A percentile compares a stretch with the other conserved stretches of the same genome.
Evolutionary conservation across 2,797 vertebrate species (phyloP).

Genomic region (Hoplostethus mediterraneus): DNA sequence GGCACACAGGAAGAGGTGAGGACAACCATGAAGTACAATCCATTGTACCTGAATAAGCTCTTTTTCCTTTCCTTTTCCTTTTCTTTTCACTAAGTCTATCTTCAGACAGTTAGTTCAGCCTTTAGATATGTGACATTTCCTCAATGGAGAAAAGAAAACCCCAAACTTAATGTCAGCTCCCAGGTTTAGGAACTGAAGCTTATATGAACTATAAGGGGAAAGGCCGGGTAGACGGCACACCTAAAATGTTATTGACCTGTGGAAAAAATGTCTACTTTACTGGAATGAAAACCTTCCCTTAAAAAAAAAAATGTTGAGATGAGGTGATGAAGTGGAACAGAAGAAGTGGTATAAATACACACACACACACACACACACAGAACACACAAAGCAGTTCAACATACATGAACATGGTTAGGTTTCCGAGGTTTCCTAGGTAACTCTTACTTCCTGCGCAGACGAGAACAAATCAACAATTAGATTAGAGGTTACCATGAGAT

Average conservation of each 20-base stretch:
- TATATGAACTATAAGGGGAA: background rate
- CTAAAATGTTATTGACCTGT: conserved; percentile 16
- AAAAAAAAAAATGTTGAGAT: conserved; percentile 7
- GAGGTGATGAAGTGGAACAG: too few relatives aligned
- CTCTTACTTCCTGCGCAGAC: too few relatives aligned
- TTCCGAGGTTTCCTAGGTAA: too few relatives aligned
- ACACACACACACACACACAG: too few relatives aligned
- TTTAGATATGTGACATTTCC: conserved; percentile 32
- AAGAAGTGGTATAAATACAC: too few relatives aligned
- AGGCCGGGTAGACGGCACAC: conserved; percentile 11
- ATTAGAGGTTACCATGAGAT: too few relatives aligned
- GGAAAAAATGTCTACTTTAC: background rate
- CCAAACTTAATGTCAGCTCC: conserved; percentile 25
- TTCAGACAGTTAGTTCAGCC: conserved; percentile 2
- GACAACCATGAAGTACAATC: conserved; percentile 9
- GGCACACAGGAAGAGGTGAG: conserved; percentile 5
- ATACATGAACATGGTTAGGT: too few relatives aligned
- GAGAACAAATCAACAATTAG: too few relatives aligned
- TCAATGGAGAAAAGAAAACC: conserved; percentile 16
- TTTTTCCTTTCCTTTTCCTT: background rate
- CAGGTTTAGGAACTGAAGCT: conserved; percentile 7
- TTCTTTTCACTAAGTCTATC: background rate
- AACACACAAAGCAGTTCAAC: too few relatives aligned
- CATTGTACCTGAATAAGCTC: background rate
- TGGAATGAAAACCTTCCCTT: conserved; percentile 10